Percentiles rank a stretch among this genome's conserved stretches.
Evolutionary conservation across 2,113 vertebrate genomes (phyloP).

Genomic region (Neotoma lepida): DNA sequence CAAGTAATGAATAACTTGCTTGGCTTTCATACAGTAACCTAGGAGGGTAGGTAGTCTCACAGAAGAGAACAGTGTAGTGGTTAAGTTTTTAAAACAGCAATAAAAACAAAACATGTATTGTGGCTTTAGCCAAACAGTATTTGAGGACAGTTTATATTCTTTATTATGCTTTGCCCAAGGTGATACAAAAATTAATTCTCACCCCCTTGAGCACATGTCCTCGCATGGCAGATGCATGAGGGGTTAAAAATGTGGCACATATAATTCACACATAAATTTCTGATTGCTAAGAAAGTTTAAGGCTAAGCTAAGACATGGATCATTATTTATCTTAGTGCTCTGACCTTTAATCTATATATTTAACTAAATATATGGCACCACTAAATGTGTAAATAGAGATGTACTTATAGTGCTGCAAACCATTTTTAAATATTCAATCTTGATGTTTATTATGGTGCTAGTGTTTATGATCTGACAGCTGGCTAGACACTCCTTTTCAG

Average conservation of each 20-base stretch:
- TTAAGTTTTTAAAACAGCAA: slow-evolving; percentile 37
- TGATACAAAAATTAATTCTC: neutral
- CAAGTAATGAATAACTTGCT: neutral
- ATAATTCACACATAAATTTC: neutral
- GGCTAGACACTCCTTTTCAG: neutral
- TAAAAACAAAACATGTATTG: neutral
- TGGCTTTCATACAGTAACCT: neutral
- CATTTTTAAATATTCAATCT: slow-evolving; percentile 32
- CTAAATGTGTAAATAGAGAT: neutral
- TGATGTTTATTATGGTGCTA: neutral
- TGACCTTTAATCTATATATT: neutral
- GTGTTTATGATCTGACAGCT: neutral
- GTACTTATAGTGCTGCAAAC: neutral
- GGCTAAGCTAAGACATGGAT: neutral
- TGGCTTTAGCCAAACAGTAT: slow-evolving; percentile 29
- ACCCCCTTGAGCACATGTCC: neutral
- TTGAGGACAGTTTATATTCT: neutral
- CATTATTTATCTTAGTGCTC: neutral
- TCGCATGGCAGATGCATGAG: neutral
- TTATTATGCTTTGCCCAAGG: slow-evolving; percentile 23
- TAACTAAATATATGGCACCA: neutral
- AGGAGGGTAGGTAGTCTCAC: neutral
- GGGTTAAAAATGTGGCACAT: neutral
- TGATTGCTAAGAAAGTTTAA: neutral
- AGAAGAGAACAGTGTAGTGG: neutral